phyloP scores from a whole-genome alignment of 2,888 invertebrate genomes.

The Plemyria rubiginata region DNA sequence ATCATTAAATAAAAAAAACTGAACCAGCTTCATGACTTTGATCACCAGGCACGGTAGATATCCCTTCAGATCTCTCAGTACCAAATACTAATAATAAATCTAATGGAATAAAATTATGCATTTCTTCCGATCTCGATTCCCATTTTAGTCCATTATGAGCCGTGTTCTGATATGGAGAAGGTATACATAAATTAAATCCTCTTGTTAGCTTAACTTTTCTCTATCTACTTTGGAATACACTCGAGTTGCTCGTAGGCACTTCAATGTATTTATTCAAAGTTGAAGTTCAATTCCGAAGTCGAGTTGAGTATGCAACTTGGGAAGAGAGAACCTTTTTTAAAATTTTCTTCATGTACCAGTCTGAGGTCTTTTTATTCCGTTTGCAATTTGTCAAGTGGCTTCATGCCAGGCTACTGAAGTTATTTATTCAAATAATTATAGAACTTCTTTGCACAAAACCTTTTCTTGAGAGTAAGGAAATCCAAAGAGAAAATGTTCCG shows the following conservation, averaged over 20 bases:
- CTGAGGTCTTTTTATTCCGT: not conserved
- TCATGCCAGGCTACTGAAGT: constrained; percentile 1
- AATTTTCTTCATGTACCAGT: not conserved
- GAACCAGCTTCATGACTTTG: no score
- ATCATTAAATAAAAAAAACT: no score
- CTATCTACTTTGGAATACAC: not conserved
- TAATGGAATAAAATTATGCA: not conserved
- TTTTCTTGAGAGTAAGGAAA: constrained; percentile 1
- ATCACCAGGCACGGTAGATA: no score
- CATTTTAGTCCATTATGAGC: not conserved
- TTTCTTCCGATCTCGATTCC: not conserved
- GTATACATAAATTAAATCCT: not conserved
- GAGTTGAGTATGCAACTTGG: not conserved
- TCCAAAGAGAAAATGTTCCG: constrained; percentile 5
- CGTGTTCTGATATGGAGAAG: not conserved
- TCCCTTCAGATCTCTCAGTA: no score
- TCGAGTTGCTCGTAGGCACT: not conserved
- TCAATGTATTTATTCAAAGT: not conserved
- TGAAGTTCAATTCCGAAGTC: not conserved
- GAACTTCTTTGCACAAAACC: constrained; percentile 3
- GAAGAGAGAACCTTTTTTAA: constrained; percentile 4
- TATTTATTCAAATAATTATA: constrained; percentile 19
- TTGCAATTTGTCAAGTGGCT: constrained; percentile 1
- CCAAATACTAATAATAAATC: no score
- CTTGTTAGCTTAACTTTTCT: not conserved